Conservation (phyloP, 2,888 invertebrate species). For the Operophtera brumata region DNA sequence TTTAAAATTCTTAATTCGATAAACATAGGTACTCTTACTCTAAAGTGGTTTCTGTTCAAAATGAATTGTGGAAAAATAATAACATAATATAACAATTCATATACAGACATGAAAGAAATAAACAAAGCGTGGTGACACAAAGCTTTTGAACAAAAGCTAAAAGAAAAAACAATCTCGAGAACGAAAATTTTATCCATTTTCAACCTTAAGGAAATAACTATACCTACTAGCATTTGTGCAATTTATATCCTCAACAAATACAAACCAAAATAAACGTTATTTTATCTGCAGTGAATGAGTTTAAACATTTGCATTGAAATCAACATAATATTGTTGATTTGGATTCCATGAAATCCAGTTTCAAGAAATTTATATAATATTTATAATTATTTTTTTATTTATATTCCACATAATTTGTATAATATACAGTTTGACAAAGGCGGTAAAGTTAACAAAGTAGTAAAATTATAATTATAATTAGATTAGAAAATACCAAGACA, state of each 20-base stretch:
- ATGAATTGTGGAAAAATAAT: constrained; percentile 30
- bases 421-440: too few relatives aligned
- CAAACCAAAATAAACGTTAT: neutral
- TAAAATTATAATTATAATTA: too few relatives aligned
- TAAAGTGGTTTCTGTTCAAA: neutral
- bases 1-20: too few relatives aligned
- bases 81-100: constrained; percentile 44
- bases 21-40: neutral
- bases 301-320: neutral
- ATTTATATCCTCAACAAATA: constrained; percentile 1
- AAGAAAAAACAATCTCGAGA: constrained; percentile 44
- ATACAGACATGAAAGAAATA: constrained; percentile 47
- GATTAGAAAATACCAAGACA: too few relatives aligned
- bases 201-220: constrained; percentile 2
- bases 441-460: too few relatives aligned
- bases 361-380: too few relatives aligned
- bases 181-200: constrained; percentile 42
- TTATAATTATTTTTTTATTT: too few relatives aligned
- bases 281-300: neutral
- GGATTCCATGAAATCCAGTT: too few relatives aligned
- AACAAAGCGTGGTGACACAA: constrained; percentile 50
- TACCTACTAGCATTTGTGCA: neutral
- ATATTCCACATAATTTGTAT: too few relatives aligned
- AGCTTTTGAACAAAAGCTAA: constrained; percentile 49
- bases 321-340: neutral